These are phyloP conservation scores for Stigmatopora argus DNA, from an alignment of 2,113 vertebrate genomes.

Conservation along the genomic window DNA sequence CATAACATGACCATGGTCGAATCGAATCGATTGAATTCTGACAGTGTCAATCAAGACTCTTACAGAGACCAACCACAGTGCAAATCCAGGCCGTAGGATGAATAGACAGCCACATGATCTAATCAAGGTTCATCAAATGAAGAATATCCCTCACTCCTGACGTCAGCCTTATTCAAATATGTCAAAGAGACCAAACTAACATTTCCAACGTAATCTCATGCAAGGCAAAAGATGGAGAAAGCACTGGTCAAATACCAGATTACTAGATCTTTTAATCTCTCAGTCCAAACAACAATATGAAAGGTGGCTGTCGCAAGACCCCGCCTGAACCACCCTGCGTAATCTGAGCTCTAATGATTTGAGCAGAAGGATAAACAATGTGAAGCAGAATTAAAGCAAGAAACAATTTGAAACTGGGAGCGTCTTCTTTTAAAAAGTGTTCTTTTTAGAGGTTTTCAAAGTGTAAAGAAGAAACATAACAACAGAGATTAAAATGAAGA, in stretches of 20 bases:
- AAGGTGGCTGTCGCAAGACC: constrained; percentile 47
- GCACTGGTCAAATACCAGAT: constrained; percentile 50
- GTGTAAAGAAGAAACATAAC: constrained; percentile 7
- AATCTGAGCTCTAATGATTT: constrained; percentile 43
- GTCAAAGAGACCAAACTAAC: constrained; percentile 30
- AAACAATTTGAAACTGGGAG: not conserved
- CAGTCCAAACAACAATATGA: constrained; percentile 48
- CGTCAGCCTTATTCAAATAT: constrained; percentile 6
- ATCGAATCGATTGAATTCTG: not conserved
- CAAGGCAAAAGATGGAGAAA: constrained; percentile 36
- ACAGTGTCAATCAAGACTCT: not conserved
- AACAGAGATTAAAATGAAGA: constrained; percentile 43
- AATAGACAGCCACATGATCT: constrained; percentile 1
- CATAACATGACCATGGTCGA: not conserved
- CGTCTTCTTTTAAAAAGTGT: not conserved
- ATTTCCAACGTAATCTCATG: constrained; percentile 44
- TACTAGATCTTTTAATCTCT: constrained; percentile 52
- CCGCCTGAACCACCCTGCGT: constrained; percentile 41
- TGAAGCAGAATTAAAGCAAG: not conserved
- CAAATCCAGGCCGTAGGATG: not conserved
- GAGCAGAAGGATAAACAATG: constrained; percentile 2
- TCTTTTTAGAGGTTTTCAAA: constrained; percentile 2
- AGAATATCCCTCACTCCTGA: constrained; percentile 10
- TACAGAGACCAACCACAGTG: not conserved
- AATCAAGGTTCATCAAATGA: not conserved